Percentiles rank a stretch among this genome's conserved stretches.
phyloP scores from a whole-genome alignment of 2,797 vertebrate species.

The Steatocranus sp. region DNA sequence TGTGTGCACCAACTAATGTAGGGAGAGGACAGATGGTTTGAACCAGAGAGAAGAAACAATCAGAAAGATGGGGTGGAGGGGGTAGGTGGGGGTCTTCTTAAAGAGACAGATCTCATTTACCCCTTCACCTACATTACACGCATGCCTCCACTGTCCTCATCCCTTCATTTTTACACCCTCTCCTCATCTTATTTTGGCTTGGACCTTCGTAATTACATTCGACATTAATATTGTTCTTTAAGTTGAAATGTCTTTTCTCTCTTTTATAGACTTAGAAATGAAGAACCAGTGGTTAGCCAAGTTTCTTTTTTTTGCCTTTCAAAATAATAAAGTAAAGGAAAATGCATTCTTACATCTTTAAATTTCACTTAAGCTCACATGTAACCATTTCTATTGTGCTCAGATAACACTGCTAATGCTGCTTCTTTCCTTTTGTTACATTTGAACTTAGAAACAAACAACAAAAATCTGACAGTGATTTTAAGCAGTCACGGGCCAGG shows the following conservation, averaged over 20 bases:
- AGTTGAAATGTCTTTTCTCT: neutral
- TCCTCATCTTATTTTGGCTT: neutral
- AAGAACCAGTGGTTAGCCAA: neutral
- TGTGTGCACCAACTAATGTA: neutral
- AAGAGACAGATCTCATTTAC: constrained; percentile 64
- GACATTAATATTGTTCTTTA: neutral
- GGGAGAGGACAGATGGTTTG: constrained; percentile 61
- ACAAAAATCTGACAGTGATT: accelerated
- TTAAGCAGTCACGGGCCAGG: neutral
- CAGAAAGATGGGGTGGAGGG: constrained; percentile 31
- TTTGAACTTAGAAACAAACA: neutral
- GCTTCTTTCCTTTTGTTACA: neutral
- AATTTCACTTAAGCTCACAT: neutral
- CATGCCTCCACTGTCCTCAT: neutral
- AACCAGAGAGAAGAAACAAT: constrained; percentile 64
- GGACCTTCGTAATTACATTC: neutral
- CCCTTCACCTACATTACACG: constrained; percentile 60
- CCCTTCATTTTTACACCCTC: neutral
- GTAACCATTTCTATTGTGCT: neutral
- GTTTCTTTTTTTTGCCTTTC: neutral
- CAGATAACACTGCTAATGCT: neutral
- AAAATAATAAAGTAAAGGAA: neutral
- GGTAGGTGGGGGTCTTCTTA: constrained; percentile 43
- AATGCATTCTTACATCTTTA: neutral
- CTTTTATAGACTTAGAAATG: neutral